These are phyloP conservation scores for Panagrolaimus sp. DNA, from an alignment of 1,140 invertebrate genomes.

Conservation along the genomic window DNA sequence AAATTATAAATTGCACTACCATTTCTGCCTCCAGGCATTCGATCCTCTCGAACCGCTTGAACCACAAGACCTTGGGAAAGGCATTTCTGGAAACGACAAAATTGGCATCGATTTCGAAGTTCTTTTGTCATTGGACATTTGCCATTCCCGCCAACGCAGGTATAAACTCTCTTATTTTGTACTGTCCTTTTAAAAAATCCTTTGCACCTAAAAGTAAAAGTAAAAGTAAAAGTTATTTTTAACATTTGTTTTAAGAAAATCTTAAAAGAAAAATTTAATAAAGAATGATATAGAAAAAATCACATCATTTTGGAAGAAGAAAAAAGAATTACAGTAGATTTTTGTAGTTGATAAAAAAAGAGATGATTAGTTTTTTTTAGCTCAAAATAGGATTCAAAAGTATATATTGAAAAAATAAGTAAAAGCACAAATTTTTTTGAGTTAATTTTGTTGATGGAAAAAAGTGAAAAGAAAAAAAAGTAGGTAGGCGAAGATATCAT, in stretches of 20 bases:
- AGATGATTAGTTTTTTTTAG: no score
- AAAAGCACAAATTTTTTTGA: no score
- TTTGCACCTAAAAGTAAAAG: conserved; percentile 71
- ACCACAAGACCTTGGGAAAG: conserved; percentile 96
- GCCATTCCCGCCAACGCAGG: conserved; percentile 72
- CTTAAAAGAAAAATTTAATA: not conserved
- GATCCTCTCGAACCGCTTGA: conserved; percentile 94
- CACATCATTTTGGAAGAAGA: no score
- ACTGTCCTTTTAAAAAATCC: conserved; percentile 96
- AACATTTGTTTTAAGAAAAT: not conserved
- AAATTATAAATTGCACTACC: conserved; percentile 96
- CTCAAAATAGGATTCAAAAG: no score
- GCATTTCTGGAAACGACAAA: conserved; percentile 91
- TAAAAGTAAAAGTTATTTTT: not conserved
- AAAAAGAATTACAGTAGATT: no score
- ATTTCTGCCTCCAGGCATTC: conserved; percentile 96
- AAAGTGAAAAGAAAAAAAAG: no score
- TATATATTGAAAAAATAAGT: no score
- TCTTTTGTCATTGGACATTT: conserved; percentile 94
- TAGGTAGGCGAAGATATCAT: no score
- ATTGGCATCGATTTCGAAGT: conserved; percentile 74
- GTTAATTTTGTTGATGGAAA: no score
- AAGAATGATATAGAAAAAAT: no score
- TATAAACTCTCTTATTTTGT: conserved; percentile 89
- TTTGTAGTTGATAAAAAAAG: no score